phyloP scores from a whole-genome alignment of 2,797 vertebrate species.

The Tapirus indicus region DNA sequence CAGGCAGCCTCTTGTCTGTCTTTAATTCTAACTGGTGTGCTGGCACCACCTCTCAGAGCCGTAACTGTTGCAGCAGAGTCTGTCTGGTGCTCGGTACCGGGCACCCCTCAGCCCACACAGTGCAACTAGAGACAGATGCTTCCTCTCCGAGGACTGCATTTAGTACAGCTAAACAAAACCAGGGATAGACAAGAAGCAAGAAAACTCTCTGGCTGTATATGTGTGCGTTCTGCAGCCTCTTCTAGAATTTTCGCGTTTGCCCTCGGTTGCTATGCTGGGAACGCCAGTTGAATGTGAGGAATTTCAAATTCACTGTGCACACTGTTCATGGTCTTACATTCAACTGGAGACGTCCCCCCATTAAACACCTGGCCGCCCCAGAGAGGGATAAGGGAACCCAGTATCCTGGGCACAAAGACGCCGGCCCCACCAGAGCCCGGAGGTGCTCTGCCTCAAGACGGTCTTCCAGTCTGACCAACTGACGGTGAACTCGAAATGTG shows the following conservation, averaged over 20 bases:
- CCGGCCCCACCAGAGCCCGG: no score
- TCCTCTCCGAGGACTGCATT: not conserved
- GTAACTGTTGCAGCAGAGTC: rapidly evolving
- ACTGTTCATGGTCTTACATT: rapidly evolving
- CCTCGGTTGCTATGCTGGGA: not conserved
- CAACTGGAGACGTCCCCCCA: not conserved
- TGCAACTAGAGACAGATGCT: not conserved
- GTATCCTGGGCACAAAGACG: not conserved
- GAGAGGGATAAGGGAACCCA: not conserved
- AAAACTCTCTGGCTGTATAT: rapidly evolving
- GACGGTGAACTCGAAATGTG: not conserved
- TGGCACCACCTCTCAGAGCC: not conserved
- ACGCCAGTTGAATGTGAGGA: no score
- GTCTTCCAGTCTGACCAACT: no score
- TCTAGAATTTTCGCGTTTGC: not conserved
- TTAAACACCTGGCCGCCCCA: not conserved
- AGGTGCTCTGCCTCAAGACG: not conserved
- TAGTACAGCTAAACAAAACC: not conserved
- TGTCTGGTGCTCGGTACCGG: not conserved
- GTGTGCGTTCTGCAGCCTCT: rapidly evolving
- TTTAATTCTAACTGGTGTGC: rapidly evolving
- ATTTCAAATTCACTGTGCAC: rapidly evolving
- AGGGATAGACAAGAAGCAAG: no score
- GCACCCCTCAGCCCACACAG: rapidly evolving
- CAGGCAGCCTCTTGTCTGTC: not conserved